Evolutionary conservation across 2,888 invertebrate species (phyloP), one percentile per base, ranked within the genome.

Genomic region (Bimastos eiseni): DNA sequence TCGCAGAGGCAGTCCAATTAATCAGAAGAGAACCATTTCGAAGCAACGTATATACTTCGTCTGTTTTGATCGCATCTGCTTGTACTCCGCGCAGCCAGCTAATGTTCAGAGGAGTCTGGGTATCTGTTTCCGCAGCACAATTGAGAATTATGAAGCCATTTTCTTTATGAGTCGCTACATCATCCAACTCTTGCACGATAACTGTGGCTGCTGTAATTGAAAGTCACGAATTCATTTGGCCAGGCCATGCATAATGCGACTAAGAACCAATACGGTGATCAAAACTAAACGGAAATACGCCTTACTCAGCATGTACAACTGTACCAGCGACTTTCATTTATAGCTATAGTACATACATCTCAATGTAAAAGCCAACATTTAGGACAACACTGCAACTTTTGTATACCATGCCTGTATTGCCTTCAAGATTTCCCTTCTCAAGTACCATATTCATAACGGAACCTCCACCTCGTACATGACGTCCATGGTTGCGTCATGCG

Each of bases 141-240:
- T 44, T 44, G 70, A 49, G 44, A 70, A 37, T 38, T 41, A 33
- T 30, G n/a, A 24, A 41, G 6, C 41, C 34, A n/a, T 70, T 37
- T 19, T 70, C 89, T 37, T 37, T 15, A 6, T 83, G 41, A 30
- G 33, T 83, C 21, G 15, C 36, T 19, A 89, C 38, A 38, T 88
- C 38, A 38, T 88, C 89, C 36, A 70, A 30, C 17, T 36, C n/a
- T 55, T 49, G 49, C 89, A n/a, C 30, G 33, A 89, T 89, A 33
- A n/a, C 70, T n/a, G 89, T 89, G 34, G 89, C 55, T 34, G 49
- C 89, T 89, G 55, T 17, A 44, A 55, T 33, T 17, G 30, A 89
- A 55, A 83, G 37, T 36, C 30, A 8, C 24, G 33, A 30, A 30
- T 38, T 37, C 4, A 88, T 38, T n/a, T 30, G 24, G 30, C n/a